Evolutionary conservation across 2,797 vertebrate species (phyloP).

Genomic region (Babyrousa celebensis): DNA sequence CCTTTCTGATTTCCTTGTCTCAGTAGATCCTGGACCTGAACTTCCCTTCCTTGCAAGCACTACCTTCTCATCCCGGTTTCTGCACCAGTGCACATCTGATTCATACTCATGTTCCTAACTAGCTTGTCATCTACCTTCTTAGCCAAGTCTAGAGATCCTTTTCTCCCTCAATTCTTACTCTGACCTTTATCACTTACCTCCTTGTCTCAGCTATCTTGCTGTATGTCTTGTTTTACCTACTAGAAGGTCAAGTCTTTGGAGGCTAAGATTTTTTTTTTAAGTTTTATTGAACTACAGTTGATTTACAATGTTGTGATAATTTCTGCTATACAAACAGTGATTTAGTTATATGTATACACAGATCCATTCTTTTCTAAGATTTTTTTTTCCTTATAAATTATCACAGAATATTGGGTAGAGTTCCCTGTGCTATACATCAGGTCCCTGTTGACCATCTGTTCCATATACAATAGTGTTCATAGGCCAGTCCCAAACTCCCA

Average conservation of each 20-base stretch:
- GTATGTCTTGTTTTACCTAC: not conserved
- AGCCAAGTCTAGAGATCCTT: not conserved
- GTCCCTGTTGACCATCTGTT: too few relatives aligned
- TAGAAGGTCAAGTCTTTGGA: not conserved
- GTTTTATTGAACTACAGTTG: too few relatives aligned
- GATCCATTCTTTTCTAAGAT: too few relatives aligned
- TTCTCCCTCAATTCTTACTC: not conserved
- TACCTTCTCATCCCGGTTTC: not conserved
- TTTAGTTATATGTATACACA: too few relatives aligned
- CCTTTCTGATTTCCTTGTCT: not conserved
- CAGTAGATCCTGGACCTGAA: not conserved
- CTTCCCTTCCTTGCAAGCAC: not conserved
- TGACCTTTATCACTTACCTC: not conserved
- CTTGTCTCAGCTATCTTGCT: not conserved
- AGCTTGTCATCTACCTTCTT: not conserved
- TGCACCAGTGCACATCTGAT: too few relatives aligned
- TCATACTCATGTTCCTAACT: not conserved
- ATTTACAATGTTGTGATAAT: too few relatives aligned
- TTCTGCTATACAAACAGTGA: too few relatives aligned
- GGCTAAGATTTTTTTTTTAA: not conserved
- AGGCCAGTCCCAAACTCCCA: too few relatives aligned
- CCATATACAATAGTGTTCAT: too few relatives aligned
- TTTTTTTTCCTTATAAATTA: too few relatives aligned
- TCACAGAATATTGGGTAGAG: too few relatives aligned
- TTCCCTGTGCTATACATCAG: too few relatives aligned